Evolutionary conservation across 1,140 invertebrate genomes (phyloP).

Genomic region (Limonius californicus): DNA sequence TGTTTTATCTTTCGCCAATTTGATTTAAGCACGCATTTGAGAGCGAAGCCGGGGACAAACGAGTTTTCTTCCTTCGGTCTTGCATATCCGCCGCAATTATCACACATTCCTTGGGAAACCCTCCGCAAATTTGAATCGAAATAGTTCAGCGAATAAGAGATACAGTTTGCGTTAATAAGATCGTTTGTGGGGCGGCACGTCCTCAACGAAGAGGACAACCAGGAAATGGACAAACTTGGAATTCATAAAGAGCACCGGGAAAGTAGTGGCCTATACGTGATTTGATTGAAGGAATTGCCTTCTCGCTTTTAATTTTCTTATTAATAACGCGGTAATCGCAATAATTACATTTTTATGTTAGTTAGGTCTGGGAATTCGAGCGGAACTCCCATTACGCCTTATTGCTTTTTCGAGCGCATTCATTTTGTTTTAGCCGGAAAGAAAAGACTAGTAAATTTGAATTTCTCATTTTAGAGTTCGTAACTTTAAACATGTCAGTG

Average conservation of each 20-base stretch:
- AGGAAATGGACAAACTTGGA: not conserved
- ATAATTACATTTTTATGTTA: not conserved
- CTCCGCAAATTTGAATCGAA: too few relatives aligned
- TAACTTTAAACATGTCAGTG: constrained; percentile 19
- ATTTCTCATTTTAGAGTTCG: constrained; percentile 11
- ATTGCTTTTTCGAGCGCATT: not conserved
- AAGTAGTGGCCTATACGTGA: not conserved
- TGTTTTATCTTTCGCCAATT: not conserved
- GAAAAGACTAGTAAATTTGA: constrained; percentile 6
- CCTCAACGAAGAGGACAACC: too few relatives aligned
- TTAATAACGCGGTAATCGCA: not conserved
- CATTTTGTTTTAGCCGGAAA: constrained; percentile 7
- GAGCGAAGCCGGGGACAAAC: too few relatives aligned
- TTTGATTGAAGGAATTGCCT: not conserved
- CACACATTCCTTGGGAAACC: too few relatives aligned
- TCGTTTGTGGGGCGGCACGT: too few relatives aligned
- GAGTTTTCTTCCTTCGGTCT: too few relatives aligned
- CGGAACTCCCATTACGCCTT: not conserved
- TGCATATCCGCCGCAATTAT: too few relatives aligned
- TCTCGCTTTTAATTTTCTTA: not conserved
- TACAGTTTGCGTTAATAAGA: too few relatives aligned
- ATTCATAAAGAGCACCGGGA: not conserved
- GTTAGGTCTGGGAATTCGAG: too few relatives aligned
- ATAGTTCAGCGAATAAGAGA: too few relatives aligned
- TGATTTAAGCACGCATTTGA: too few relatives aligned